Conservation (phyloP, 2,113 vertebrate genomes). For the Lipotes vexillifer region DNA sequence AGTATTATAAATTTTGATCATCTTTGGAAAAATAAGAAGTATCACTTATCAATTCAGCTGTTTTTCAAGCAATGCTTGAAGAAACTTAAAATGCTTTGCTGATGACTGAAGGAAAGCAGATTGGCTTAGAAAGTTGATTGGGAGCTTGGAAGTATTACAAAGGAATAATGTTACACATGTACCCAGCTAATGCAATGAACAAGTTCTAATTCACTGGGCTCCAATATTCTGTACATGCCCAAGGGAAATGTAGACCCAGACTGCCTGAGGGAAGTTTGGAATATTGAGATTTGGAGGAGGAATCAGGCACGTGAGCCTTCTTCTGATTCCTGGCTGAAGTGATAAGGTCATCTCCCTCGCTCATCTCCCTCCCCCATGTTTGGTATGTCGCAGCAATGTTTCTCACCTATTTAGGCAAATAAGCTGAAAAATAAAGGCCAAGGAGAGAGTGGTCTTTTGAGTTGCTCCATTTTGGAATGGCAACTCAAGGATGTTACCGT, state of each 20-base stretch:
- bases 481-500: neutral
- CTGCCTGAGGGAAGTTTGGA: neutral
- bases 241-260: neutral
- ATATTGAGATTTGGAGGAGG: neutral
- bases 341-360: neutral
- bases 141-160: neutral
- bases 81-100: neutral
- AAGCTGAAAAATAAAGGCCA: neutral
- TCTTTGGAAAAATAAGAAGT: neutral
- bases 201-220: neutral
- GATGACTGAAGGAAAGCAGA: neutral
- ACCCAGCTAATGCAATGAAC: neutral
- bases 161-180: neutral
- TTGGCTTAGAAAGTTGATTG: neutral
- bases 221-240: neutral
- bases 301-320: rapidly evolving
- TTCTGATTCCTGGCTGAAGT: neutral
- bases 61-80: neutral
- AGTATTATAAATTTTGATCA: neutral
- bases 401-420: neutral
- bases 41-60: neutral
- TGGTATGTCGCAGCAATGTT: neutral
- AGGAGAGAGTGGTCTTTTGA: neutral
- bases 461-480: neutral
- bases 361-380: neutral